These are phyloP conservation scores for Ceratina australensis DNA, from an alignment of 1,140 invertebrate species.

Conservation along the genomic window DNA sequence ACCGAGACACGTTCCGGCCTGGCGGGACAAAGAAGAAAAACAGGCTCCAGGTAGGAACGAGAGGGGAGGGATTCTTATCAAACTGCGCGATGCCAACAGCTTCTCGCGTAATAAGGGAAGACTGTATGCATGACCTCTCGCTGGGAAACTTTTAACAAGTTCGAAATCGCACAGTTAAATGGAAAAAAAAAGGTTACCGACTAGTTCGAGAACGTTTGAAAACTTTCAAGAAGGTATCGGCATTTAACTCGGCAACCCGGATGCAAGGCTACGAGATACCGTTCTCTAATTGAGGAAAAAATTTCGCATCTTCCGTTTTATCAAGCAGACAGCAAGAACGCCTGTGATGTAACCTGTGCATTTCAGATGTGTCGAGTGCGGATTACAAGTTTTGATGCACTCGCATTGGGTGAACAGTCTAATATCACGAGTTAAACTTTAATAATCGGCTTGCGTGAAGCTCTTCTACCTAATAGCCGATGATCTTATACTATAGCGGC, in stretches of 20 bases:
- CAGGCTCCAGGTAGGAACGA: not conserved
- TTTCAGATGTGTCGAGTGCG: not conserved
- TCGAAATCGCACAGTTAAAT: not conserved
- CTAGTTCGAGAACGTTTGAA: not conserved
- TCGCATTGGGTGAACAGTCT: not conserved
- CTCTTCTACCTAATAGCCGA: not conserved
- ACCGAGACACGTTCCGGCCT: not conserved
- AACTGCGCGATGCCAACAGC: not conserved
- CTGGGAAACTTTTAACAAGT: slow-evolving; percentile 33
- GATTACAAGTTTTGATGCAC: not conserved
- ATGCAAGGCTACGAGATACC: too few species aligned
- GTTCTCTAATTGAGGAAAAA: not conserved
- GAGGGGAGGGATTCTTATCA: slow-evolving; percentile 15
- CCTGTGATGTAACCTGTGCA: not conserved
- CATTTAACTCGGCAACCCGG: not conserved
- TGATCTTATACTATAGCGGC: not conserved
- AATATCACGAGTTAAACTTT: not conserved
- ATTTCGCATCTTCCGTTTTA: too few species aligned
- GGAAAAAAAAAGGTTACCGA: not conserved
- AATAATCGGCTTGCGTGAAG: slow-evolving; percentile 16
- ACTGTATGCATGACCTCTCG: not conserved
- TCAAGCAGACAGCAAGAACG: too few species aligned
- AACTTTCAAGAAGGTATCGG: not conserved
- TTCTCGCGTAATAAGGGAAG: slow-evolving; percentile 7
- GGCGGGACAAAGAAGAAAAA: not conserved